These are phyloP conservation scores for Oophaga sylvatica DNA, from an alignment of 2,797 vertebrate species.

Conservation along the genomic window DNA sequence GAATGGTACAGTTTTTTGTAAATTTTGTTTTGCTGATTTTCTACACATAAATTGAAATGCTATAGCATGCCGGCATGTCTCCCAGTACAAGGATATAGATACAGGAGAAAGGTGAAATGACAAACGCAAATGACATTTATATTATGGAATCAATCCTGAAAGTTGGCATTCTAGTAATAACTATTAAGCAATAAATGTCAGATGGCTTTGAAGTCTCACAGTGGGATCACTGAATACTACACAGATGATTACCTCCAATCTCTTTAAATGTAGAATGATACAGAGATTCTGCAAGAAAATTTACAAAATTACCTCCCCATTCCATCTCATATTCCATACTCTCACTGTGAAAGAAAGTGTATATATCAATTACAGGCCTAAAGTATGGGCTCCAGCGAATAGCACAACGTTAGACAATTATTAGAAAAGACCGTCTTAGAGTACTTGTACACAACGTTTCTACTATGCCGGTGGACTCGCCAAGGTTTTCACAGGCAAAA, in stretches of 20 bases:
- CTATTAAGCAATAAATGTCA: conserved; percentile 63
- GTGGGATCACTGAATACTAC: conserved; percentile 54
- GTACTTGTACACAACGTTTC: background rate
- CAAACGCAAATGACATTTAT: conserved; percentile 56
- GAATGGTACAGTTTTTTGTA: background rate
- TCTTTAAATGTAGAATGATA: conserved; percentile 38
- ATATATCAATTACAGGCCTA: conserved; percentile 34
- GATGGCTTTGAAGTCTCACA: conserved; percentile 40
- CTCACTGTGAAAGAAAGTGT: conserved; percentile 5
- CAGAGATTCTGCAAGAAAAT: conserved; percentile 30
- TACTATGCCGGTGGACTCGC: too few relatives aligned
- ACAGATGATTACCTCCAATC: conserved; percentile 60
- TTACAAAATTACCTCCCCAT: conserved; percentile 18
- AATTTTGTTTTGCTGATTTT: background rate
- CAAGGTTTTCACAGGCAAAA: too few relatives aligned
- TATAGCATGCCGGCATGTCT: background rate
- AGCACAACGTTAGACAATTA: background rate
- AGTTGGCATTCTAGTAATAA: conserved; percentile 56
- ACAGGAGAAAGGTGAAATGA: conserved; percentile 52
- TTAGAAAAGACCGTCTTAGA: background rate
- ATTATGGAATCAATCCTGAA: conserved; percentile 52
- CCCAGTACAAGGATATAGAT: conserved; percentile 1
- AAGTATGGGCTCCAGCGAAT: background rate
- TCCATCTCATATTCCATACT: conserved; percentile 1
- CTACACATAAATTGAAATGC: background rate